Evolutionary conservation across 92 coral and sea anemone genomes (phyloP).

Genomic region (Heliopora coerulea): DNA sequence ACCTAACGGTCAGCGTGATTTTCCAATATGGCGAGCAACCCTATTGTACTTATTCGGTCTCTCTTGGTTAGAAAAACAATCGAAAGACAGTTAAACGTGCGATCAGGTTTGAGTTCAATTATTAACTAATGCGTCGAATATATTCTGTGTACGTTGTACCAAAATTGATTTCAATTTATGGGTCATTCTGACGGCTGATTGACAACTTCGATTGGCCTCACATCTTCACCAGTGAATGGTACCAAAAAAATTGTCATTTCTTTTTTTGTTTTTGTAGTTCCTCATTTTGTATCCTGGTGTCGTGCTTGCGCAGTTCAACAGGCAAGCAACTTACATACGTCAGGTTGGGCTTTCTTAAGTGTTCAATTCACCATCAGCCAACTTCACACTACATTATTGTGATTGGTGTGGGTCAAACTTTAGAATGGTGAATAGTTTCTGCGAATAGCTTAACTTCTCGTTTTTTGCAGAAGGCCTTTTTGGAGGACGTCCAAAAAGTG

Average conservation of each 20-base stretch:
- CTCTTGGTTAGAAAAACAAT: background rate
- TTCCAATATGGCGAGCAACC: constrained; percentile 31
- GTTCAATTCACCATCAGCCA: no score
- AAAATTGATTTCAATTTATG: no score
- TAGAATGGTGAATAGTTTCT: no score
- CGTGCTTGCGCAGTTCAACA: background rate
- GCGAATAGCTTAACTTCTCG: no score
- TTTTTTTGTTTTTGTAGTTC: background rate
- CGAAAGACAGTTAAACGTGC: constrained; percentile 1
- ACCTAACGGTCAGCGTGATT: background rate
- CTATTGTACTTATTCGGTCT: background rate
- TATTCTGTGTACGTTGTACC: background rate
- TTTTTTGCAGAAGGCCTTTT: background rate
- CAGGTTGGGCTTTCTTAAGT: no score
- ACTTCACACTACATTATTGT: no score
- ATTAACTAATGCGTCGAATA: background rate
- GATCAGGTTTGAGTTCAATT: background rate
- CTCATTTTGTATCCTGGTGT: background rate
- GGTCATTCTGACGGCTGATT: no score
- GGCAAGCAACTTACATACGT: background rate
- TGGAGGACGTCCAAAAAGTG: constrained; percentile 87
- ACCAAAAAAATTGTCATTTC: no score
- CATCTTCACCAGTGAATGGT: no score
- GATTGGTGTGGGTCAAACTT: no score
- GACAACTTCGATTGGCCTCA: no score